Conservation (phyloP, 1,140 invertebrate genomes). For the Caenorhabditis tropicalis region DNA sequence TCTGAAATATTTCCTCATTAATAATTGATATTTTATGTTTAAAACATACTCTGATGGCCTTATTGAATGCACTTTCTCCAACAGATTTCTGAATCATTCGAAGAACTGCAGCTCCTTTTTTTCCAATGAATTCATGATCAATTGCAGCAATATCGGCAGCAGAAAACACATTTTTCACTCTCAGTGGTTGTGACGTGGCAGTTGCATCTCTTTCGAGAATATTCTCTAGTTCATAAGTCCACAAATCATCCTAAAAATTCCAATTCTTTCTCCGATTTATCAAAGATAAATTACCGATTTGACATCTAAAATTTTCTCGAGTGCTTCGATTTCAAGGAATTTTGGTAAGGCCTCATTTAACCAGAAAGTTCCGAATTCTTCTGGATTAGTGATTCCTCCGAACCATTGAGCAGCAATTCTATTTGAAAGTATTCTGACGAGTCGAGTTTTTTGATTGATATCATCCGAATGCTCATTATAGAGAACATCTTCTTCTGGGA, state of each 20-base stretch:
- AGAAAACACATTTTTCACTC: conserved; percentile 11
- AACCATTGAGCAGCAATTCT: conserved; percentile 17
- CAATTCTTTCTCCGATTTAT: background rate
- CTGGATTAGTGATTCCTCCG: background rate
- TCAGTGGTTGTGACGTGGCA: conserved; percentile 14
- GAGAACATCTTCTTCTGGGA: conserved; percentile 6
- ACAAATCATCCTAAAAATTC: background rate
- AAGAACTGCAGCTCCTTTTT: conserved; percentile 51
- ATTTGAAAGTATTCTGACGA: background rate
- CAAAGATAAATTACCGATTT: background rate
- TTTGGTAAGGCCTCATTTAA: background rate
- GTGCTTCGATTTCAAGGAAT: background rate
- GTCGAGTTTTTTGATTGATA: background rate
- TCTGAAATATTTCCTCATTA: conserved; percentile 43
- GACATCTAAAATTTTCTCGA: background rate
- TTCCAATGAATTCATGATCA: conserved; percentile 28
- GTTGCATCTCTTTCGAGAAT: conserved; percentile 25
- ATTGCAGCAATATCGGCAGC: conserved; percentile 12
- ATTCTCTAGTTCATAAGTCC: conserved; percentile 7
- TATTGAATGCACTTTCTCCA: conserved; percentile 50
- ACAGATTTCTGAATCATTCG: conserved; percentile 54
- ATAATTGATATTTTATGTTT: background rate
- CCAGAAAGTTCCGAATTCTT: conserved; percentile 20
- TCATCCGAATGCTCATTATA: background rate
- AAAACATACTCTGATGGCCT: conserved; percentile 49